Base-by-base conservation (phyloP, 2,797 vertebrate genomes). In the Neomorphus geoffroyi region DNA sequence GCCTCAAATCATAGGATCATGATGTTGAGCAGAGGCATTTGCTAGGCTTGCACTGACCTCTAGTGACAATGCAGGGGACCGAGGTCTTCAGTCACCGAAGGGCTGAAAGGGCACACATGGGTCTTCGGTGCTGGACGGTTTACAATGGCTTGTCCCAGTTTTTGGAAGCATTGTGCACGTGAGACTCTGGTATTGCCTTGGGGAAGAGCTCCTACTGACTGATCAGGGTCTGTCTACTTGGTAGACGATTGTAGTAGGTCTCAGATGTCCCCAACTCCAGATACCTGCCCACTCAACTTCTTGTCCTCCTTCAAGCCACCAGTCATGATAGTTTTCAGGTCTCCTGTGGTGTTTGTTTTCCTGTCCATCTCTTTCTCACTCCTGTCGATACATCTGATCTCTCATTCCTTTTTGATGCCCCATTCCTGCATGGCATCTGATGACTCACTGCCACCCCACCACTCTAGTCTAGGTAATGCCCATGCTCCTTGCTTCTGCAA, bases 1-100 rank as follows among this genome's bases (percentile, higher is more conserved):
- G 6, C 17, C 27, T 28, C 18, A 17, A 9, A 43, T n/a, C 21
- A 4, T 4, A 35, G 35, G 51, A 66, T 43, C 41, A 0, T 24
- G 12, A 26, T 1, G 45, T 3, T 64, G 64, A 56, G 35, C n/a
- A 66, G 61, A 90, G 48, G 48, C 51, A 57, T 95, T 92, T 80
- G 4, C 72, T 94, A 90, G 95, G 94, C 94, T 96, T 96, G 93
- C 94, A 92, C 96, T 98, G 97, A 98, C 97, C 97, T 96, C 98
- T 98, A 98, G 98, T 97, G 98, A 97, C 96, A 90, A 32, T 2
- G 6, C 33, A 39, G 48, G 85, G 94, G 91, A 98, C 86, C 11
- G 3, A 77, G 80, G 32, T 27, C 65, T 80, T 65, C 41, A 26
- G 64, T 48, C 35, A 4, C 16, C 33, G 2, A 4, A 27, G 27